Evolutionary conservation across 2,888 invertebrate species (phyloP).

Genomic region (Orthonevra nobilis): DNA sequence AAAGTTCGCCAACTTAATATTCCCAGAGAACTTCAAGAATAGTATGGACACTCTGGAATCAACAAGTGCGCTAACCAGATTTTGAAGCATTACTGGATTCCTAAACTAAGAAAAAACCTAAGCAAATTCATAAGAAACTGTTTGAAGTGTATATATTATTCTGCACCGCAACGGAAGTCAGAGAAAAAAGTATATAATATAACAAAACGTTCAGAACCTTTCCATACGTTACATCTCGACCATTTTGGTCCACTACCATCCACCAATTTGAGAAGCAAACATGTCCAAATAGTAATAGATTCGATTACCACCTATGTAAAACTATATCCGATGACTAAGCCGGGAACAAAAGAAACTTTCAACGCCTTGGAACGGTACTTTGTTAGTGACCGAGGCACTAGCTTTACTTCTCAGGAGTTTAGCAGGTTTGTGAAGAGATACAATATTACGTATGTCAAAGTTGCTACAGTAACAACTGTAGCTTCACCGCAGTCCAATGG

Average conservation of each 20-base stretch:
- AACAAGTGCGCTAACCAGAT: slow-evolving; percentile 39
- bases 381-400: slow-evolving; percentile 29
- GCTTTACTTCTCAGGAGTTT: slow-evolving; percentile 42
- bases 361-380: slow-evolving; percentile 7
- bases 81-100: slow-evolving; percentile 48
- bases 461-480: too few species aligned
- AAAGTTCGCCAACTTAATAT: slow-evolving; percentile 4
- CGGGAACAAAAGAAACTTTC: slow-evolving; percentile 7
- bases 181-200: slow-evolving; percentile 19
- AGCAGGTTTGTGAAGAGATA: slow-evolving; percentile 1
- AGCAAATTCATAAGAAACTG: slow-evolving; percentile 26
- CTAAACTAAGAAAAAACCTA: slow-evolving; percentile 1
- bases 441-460: slow-evolving; percentile 18
- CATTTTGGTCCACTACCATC: slow-evolving; percentile 7
- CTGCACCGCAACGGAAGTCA: neutral
- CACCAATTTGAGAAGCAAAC: neutral
- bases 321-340: slow-evolving; percentile 4
- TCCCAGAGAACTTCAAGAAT: slow-evolving; percentile 35
- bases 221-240: slow-evolving; percentile 21
- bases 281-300: slow-evolving; percentile 7
- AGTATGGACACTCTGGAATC: slow-evolving; percentile 43
- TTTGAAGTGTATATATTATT: slow-evolving; percentile 19
- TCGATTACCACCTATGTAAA: slow-evolving; percentile 20
- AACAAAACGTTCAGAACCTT: slow-evolving; percentile 5
- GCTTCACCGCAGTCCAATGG: slow-evolving; percentile 43